Base-by-base conservation (phyloP, 1,140 invertebrate species). In the Lepidurus arcticus region DNA sequence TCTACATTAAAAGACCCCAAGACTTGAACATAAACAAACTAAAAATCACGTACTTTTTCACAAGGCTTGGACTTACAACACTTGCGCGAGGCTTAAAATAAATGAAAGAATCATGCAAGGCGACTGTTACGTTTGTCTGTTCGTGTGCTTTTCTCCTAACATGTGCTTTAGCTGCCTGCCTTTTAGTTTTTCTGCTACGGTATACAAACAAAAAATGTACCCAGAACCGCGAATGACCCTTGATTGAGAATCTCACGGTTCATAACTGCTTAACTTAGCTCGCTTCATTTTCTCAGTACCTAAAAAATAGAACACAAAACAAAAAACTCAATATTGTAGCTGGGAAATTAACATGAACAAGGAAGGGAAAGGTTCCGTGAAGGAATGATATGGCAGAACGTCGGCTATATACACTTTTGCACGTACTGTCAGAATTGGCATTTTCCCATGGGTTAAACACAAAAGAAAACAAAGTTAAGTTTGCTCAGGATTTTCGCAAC, bases 1-100 rank as follows among this genome's bases (percentile, higher is more conserved):
- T 16, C 13, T 21, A 65, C 53, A 65, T 65, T 9, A 65, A 65
- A 65, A 65, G 21, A 13, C 6, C 16, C 16, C 53, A 65, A 65
- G 53, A 65, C 53, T n/a, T 65, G 53, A 65, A 65, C 53, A 9
- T 7, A 65, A 65, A 21, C 16, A 65, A 65, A 65, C 53, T 7
- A 65, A 65, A n/a, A 21, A 65, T 65, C 53, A 65, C 53, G 53
- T 13, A 65, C 16, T 65, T 65, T 65, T 65, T 65, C 53, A 65
- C 53, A 65, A 65, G 53, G 53, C 53, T n/a, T 65, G 53, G 53
- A 65, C 53, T n/a, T 65, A 65, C 53, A 65, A 65, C 53, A 65
- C 53, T 65, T 65, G 53, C 53, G 10, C 45, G 45, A 10, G 16
- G 45, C 5, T 47, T 11, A 21, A 65, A 65, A 65, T n/a, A 65